Base-by-base conservation (phyloP, 2,797 vertebrate genomes). In the Hybognathus amarus region DNA sequence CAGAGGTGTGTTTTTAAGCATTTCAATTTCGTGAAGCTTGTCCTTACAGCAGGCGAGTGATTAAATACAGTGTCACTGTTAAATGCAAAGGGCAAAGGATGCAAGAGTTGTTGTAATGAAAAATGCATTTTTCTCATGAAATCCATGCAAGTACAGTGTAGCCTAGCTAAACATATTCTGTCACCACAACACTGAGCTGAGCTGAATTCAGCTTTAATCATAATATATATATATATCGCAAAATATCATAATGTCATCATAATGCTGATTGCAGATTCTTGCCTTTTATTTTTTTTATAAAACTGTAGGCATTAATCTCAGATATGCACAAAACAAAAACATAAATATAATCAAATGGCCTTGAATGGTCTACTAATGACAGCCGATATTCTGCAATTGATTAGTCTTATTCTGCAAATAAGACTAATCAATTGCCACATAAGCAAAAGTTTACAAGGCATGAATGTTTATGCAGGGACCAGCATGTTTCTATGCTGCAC, bases 371-470 rank as follows among this genome's bases (percentile, higher is more conserved):
- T 13, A 7, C 18, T n/a, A 20, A 74, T 77, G 30, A 8, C 6
- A 38, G 42, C 24, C 24, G 38, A 85, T 17, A n/a, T 52, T 56
- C 70, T 80, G 47, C n/a, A n/a, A n/a, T n/a, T n/a, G n/a, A n/a
- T n/a, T n/a, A n/a, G n/a, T n/a, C n/a, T n/a, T n/a, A n/a, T n/a
- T n/a, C n/a, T n/a, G n/a, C n/a, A n/a, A n/a, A n/a, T 24, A 59
- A 59, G 22, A 74, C 64, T 40, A 70, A 70, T 79, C 64, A 85
- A 59, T 66, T 83, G 67, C 45, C 42, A 50, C 30, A 40, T 68
- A 59, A 79, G 63, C n/a, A 77, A 64, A 81, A 67, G 59, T 70
- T 86, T 77, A 83, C 80, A 79, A 3, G 75, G 7, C 59, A 59
- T 56, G 15, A 45, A 66, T 45, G 67, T 80, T 73, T 70, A 79